Evolutionary conservation across 2,797 vertebrate species (phyloP), one percentile per base, ranked within the genome.

Genomic region (Hapalemur alaotrensis): DNA sequence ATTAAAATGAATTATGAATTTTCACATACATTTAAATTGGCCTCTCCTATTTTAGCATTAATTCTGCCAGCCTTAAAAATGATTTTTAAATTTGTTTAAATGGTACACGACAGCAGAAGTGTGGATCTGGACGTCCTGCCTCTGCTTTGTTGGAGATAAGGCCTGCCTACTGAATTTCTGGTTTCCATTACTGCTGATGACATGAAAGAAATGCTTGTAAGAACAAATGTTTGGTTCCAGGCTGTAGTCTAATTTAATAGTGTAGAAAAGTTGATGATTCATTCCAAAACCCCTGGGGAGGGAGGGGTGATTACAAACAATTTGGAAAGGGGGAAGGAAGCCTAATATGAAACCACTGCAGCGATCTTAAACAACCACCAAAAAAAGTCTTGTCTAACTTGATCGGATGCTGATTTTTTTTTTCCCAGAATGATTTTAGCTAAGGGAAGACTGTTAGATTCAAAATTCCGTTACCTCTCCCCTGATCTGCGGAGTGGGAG

Each of bases 221-320:
- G 94, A 97, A 95, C 93, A 93, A 93, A 96, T 80, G 93, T 95
- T 84, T 95, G 84, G 84, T 93, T 95, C 84, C 94, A 93, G 96
- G 92, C 93, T 90, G 67, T 28, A 46, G 90, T 61, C 57, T 95
- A 92, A 96, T 91, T 96, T 96, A 96, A 97, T 88, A 90, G 72
- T 59, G 93, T 76, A 61, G 83, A 91, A 95, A 95, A 92, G 95
- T 82, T 96, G 95, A 95, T 97, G 97, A 97, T 79, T 96, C 97
- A 96, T 73, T 97, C 88, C 78, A 79, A 92, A 97, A 84, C 78
- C 95, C 79, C 95, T 89, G 50, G 84, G 93, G 95, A 97, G 25
- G 92, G 86, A 86, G 73, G 73, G 73, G 73, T 61, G 81, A 80
- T 69, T 85, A 73, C 70, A 95, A 95, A 96, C 87, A 79, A 59